phyloP scores from a whole-genome alignment of 2,797 vertebrate genomes.

The Tokudaia tokunoshimensis region DNA sequence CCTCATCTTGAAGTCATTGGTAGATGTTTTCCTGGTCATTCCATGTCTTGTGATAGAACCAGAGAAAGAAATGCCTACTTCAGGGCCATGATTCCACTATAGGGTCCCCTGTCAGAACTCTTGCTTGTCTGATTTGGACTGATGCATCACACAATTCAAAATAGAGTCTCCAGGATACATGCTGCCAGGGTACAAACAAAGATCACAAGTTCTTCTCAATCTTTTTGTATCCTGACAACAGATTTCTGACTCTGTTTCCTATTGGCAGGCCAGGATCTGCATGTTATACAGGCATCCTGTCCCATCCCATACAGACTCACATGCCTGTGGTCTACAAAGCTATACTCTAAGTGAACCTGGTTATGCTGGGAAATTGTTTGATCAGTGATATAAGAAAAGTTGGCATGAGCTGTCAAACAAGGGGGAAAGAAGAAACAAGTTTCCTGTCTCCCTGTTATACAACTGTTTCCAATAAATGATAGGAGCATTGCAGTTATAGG shows the following conservation, averaged over 20 bases:
- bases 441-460: background rate
- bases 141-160: background rate
- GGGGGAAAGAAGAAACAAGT: background rate
- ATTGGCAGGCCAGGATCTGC: background rate
- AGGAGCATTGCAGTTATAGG: background rate
- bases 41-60: background rate
- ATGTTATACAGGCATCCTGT: background rate
- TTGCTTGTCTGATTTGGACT: background rate
- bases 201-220: background rate
- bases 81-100: rapidly evolving
- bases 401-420: background rate
- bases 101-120: background rate
- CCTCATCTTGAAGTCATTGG: background rate
- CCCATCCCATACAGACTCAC: rapidly evolving
- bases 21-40: background rate
- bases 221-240: background rate
- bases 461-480: background rate
- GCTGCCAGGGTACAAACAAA: background rate
- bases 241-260: background rate
- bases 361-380: background rate
- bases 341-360: background rate
- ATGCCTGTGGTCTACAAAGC: background rate
- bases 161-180: background rate
- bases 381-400: background rate
- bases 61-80: background rate